Base-by-base conservation (phyloP, 2,888 invertebrate species). In the Sesamia inferens region DNA sequence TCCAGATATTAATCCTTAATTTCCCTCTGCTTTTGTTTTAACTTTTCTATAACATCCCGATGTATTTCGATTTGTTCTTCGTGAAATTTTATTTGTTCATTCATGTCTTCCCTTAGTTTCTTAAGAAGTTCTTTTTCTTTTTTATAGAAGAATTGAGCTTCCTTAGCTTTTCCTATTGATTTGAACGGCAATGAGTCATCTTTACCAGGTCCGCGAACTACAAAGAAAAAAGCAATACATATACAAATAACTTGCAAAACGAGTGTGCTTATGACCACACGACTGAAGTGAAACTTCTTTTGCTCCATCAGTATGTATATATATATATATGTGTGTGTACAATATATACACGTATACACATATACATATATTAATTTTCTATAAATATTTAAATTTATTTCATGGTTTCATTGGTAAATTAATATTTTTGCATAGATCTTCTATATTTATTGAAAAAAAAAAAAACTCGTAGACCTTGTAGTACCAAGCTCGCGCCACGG, bases 31-130 rank as follows among this genome's bases (percentile, higher is more conserved):
- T 77, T 71, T 31, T 24, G 5, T 31, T 54, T 79, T 0, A 79
- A 57, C 1, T 63, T 73, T 13, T 57, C 8, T 55, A 79, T 31
- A n/a, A n/a, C 54, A 7, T 22, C 6, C 19, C 51, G 2, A 16
- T 76, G 68, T 44, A 57, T n/a, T 11, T 4, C 22, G 16, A 74
- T 72, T 62, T 77, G 61, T 66, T 65, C 19, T 54, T 78, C 44
- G 44, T 78, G 79, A 62, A 66, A 78, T 10, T 8, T 2, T 47
- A 62, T 58, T 62, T 75, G 77, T 0, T 55, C 31, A 44, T 62
- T 42, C 75, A 62, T 77, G 0, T 62, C 48, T 1, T 62, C 31
- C 10, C 70, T 77, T 13, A 76, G 5, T 42, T 77, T 42, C n/a
- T 0, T 0, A n/a, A 69, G 24, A 22, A 70, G 70, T 57, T 54